Evolutionary conservation across 2,797 vertebrate genomes (phyloP).

Genomic region (Diglossa cyanea): DNA sequence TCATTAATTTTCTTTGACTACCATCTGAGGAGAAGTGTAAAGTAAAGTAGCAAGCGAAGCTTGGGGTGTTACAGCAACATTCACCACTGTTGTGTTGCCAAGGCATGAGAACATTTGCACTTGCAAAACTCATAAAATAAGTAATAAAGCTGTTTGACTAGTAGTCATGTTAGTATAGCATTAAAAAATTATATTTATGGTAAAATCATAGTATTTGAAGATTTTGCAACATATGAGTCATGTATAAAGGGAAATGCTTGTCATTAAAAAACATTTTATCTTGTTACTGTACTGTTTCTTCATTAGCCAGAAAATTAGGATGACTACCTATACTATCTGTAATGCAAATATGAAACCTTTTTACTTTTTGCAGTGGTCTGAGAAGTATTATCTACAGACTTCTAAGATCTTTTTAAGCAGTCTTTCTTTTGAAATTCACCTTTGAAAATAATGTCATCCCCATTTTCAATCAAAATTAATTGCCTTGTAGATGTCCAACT

Average conservation of each 20-base stretch:
- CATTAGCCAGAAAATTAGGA: conserved; percentile 47
- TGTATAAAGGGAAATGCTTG: background rate
- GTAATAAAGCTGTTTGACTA: background rate
- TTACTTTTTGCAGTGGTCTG: background rate
- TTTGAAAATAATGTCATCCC: background rate
- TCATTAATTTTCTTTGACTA: background rate
- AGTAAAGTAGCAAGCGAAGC: background rate
- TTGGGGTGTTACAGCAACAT: background rate
- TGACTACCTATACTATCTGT: conserved; percentile 41
- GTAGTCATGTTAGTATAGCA: background rate
- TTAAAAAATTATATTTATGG: background rate
- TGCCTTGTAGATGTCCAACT: background rate
- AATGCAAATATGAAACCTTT: conserved; percentile 58
- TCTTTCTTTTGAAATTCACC: background rate
- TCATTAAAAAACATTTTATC: background rate
- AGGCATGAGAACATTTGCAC: background rate
- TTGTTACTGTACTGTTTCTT: conserved; percentile 23
- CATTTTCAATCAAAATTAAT: background rate
- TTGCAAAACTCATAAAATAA: background rate
- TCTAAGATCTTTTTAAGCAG: background rate
- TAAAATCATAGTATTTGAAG: background rate
- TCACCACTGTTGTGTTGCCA: background rate
- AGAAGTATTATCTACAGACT: background rate
- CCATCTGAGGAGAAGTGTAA: background rate
- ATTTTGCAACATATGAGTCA: background rate